A percentile compares a stretch with the other conserved stretches of the same genome.
Evolutionary conservation across 2,888 invertebrate species (phyloP).

Genomic region (Calameuta filiformis): DNA sequence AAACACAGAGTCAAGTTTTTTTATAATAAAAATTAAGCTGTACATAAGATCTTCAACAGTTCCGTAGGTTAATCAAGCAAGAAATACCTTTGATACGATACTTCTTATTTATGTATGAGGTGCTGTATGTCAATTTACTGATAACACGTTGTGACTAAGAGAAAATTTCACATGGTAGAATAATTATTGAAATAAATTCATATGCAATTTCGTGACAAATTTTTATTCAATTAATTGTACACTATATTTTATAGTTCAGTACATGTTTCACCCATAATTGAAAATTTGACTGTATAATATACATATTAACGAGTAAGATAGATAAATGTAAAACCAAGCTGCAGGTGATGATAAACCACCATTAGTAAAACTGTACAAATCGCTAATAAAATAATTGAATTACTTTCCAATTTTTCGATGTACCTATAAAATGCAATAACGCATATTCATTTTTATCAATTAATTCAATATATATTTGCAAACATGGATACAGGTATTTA

Average conservation of each 20-base stretch:
- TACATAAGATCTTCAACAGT: background rate
- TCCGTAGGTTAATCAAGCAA: background rate
- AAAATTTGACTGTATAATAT: background rate
- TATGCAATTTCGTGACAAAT: background rate
- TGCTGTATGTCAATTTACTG: background rate
- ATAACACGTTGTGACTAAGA: background rate
- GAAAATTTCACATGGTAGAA: background rate
- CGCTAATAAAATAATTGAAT: background rate
- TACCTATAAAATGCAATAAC: background rate
- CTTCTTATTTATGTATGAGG: background rate
- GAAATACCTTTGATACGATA: background rate
- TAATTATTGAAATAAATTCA: background rate
- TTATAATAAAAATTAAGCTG: background rate
- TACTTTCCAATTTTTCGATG: background rate
- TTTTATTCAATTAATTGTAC: background rate
- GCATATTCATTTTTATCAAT: background rate
- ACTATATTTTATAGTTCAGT: background rate
- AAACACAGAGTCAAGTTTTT: conserved; percentile 1
- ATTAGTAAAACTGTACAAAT: background rate
- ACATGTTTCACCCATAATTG: background rate
- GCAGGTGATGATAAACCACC: background rate
- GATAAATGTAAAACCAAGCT: background rate
- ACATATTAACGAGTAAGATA: background rate
- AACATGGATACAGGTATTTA: background rate
- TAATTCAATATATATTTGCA: background rate